These are phyloP conservation scores for Amia ocellicauda DNA, from an alignment of 2,113 vertebrate species.

Conservation along the genomic window DNA sequence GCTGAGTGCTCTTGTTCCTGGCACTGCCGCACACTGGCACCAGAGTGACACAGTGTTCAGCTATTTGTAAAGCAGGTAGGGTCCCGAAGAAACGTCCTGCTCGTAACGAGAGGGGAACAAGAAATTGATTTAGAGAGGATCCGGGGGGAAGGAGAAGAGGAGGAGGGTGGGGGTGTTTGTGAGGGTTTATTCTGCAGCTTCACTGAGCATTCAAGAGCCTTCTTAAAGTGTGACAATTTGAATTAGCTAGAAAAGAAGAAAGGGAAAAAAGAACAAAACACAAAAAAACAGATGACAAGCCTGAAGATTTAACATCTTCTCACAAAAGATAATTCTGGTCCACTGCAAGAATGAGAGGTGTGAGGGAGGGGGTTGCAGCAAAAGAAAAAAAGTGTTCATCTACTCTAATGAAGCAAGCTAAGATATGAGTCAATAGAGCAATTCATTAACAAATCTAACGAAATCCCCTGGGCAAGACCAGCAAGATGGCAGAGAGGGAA, in stretches of 20 bases:
- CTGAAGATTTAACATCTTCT: slow-evolving; percentile 76
- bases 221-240: slow-evolving; percentile 86
- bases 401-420: slow-evolving; percentile 92
- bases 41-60: slow-evolving; percentile 78
- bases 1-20: slow-evolving; percentile 71
- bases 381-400: slow-evolving; percentile 78
- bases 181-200: slow-evolving; percentile 63
- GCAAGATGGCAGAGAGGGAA: slow-evolving; percentile 69
- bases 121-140: slow-evolving; percentile 77
- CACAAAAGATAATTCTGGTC: slow-evolving; percentile 79
- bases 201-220: slow-evolving; percentile 75
- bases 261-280: slow-evolving; percentile 44
- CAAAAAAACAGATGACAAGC: slow-evolving; percentile 76
- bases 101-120: slow-evolving; percentile 72
- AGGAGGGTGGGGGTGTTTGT: slow-evolving; percentile 48
- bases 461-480: slow-evolving; percentile 82
- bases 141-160: slow-evolving; percentile 28
- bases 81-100: slow-evolving; percentile 79
- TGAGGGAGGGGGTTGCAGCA: slow-evolving; percentile 52
- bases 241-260: slow-evolving; percentile 78
- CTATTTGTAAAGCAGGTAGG: slow-evolving; percentile 88
- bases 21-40: slow-evolving; percentile 72
- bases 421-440: slow-evolving; percentile 98
- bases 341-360: slow-evolving; percentile 53
- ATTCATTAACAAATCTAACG: slow-evolving; percentile 99